Conservation (phyloP, 2,888 invertebrate species). For the Lepidochrysops patricia region DNA sequence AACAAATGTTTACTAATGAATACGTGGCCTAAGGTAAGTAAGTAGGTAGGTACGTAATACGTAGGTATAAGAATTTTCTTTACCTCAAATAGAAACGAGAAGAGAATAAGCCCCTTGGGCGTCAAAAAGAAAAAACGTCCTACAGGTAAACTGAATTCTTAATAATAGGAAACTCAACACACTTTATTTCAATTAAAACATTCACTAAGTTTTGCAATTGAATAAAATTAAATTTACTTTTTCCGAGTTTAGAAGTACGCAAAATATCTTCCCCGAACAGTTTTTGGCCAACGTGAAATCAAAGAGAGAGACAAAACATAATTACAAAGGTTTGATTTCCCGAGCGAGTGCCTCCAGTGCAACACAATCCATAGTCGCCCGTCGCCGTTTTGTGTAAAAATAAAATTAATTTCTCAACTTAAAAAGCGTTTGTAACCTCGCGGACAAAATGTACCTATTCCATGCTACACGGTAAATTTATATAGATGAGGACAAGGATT, state of each 20-base stretch:
- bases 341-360: slow-evolving; percentile 31
- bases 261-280: background rate
- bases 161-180: background rate
- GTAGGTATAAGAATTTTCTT: no score
- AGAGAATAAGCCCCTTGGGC: background rate
- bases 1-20: no score
- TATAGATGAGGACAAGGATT: slow-evolving; percentile 18
- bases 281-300: slow-evolving; percentile 25
- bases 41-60: no score
- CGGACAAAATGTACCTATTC: slow-evolving; percentile 23
- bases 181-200: background rate
- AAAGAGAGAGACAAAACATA: slow-evolving; percentile 43
- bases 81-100: background rate
- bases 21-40: no score
- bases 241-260: slow-evolving; percentile 13
- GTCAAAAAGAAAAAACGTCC: background rate
- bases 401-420: slow-evolving; percentile 29
- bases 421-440: slow-evolving; percentile 15
- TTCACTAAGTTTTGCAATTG: background rate
- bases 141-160: background rate
- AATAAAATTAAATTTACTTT: background rate
- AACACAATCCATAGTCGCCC: slow-evolving; percentile 23
- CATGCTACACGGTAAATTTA: slow-evolving; percentile 19
- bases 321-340: slow-evolving; percentile 62
- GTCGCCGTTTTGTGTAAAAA: slow-evolving; percentile 26